These are phyloP conservation scores for Hyalella azteca DNA, from an alignment of 2,888 invertebrate species.

Conservation along the genomic window DNA sequence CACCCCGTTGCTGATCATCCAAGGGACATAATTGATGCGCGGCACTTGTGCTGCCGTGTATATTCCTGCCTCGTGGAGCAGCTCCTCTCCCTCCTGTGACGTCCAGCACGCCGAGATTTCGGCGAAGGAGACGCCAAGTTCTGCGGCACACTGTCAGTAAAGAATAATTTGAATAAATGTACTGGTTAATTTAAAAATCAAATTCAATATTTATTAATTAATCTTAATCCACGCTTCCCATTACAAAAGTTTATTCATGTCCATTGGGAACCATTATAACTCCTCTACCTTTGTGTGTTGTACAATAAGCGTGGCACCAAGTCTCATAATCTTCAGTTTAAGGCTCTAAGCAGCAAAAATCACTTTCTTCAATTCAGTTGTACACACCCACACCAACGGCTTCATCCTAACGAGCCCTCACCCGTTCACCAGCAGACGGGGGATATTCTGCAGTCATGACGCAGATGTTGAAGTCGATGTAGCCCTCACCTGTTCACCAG, in stretches of 20 bases:
- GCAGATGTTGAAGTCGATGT: constrained; percentile 68
- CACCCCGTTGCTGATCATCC: constrained; percentile 75
- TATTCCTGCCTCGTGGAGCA: constrained; percentile 12
- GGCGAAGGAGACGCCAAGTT: background rate
- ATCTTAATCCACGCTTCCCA: too few species aligned
- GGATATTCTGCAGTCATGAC: constrained; percentile 80
- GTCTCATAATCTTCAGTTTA: too few species aligned
- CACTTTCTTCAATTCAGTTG: too few species aligned
- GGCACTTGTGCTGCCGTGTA: background rate
- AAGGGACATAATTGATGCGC: constrained; percentile 81
- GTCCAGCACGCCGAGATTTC: background rate
- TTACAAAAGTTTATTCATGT: too few species aligned
- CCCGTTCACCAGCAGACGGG: constrained; percentile 72
- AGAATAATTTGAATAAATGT: too few species aligned
- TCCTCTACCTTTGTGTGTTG: too few species aligned
- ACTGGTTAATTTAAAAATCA: too few species aligned
- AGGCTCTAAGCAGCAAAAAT: too few species aligned
- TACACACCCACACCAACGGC: too few species aligned
- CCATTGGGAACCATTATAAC: too few species aligned
- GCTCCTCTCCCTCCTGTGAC: constrained; percentile 1
- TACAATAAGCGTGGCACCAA: too few species aligned
- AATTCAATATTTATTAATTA: too few species aligned
- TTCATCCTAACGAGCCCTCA: constrained; percentile 65
- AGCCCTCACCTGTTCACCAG: constrained; percentile 73
- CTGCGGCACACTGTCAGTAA: background rate